A percentile compares a stretch with the other conserved stretches of the same genome.
phyloP scores from a whole-genome alignment of 2,888 invertebrate genomes.

The Dione juno region DNA sequence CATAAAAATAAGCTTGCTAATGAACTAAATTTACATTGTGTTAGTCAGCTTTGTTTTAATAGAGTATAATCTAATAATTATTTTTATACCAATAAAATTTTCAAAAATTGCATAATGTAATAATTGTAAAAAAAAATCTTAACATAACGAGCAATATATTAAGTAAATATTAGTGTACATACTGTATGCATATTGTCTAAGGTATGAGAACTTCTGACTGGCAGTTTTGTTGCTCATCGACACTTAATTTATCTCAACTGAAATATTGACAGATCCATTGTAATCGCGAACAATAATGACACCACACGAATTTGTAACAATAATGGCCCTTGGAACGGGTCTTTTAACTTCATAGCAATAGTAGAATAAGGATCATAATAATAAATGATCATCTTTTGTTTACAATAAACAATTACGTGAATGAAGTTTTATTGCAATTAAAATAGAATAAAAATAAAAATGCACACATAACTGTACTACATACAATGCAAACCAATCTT shows the following conservation, averaged over 20 bases:
- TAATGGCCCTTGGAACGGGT: conserved; percentile 48
- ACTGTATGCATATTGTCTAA: conserved; percentile 46
- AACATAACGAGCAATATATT: neutral
- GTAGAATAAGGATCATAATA: conserved; percentile 22
- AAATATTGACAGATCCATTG: conserved; percentile 79
- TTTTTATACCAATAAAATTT: neutral
- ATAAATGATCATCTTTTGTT: conserved; percentile 16
- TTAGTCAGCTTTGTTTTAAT: neutral
- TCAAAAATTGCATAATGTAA: neutral
- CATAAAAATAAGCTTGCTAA: neutral
- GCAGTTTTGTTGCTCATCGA: conserved; percentile 56
- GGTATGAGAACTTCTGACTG: conserved; percentile 16
- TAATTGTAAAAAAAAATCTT: too few species aligned
- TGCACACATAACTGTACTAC: neutral
- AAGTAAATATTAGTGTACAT: neutral
- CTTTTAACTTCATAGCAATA: conserved; percentile 38
- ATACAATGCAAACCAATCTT: neutral
- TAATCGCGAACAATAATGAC: conserved; percentile 68
- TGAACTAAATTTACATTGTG: neutral
- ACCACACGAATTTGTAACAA: conserved; percentile 62
- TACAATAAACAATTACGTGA: neutral
- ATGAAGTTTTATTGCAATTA: conserved; percentile 1
- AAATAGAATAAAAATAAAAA: neutral
- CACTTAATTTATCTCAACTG: conserved; percentile 72
- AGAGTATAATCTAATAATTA: neutral